Base-by-base conservation (phyloP, 2,797 vertebrate species). In the Hyperoplus lanceolatus region DNA sequence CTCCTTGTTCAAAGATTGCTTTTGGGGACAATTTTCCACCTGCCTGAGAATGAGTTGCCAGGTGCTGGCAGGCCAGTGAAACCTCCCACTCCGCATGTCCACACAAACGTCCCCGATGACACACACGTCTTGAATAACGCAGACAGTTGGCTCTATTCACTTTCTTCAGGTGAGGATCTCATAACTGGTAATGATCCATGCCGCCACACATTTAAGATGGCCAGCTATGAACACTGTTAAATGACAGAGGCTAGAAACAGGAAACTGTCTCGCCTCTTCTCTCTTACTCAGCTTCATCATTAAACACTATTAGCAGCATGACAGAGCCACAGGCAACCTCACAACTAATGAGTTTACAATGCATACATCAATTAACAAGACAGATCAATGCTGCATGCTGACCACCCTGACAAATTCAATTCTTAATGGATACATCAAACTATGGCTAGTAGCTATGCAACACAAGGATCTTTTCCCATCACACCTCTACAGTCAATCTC, bases 11-110 rank as follows among this genome's bases (percentile, higher is more conserved):
- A 80, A 70, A 84, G 74, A 77, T 74, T 70, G 82, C 88, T 92
- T 70, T 50, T 75, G 75, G 86, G 78, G 83, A 87, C 81, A 87
- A 90, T 91, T 90, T 86, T 89, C 85, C 87, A 90, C 84, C 89
- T 90, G 87, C 84, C 87, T 84, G 77, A 83, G 53, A 87, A 83
- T 55, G 12, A 21, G 71, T 67, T 65, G 74, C 75, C 66, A 51
- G 55, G 45, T 57, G 50, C 69, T 81, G 18, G 29, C 42, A n/a
- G 76, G 73, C 73, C 73, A 65, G 67, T 81, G 66, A 81, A 85
- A 56, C 54, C 75, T 72, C 50, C 67, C 71, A 43, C 8, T 66
- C 67, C 41, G 56, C 76, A 63, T 70, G 60, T 79, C 60, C 55
- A 49, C 75, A 48, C 21, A 80, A 49, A 68, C 36, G 0, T 74